A percentile compares a stretch with the other conserved stretches of the same genome.
phyloP scores from a whole-genome alignment of 2,888 invertebrate genomes.

The Scaptomyza flava region DNA sequence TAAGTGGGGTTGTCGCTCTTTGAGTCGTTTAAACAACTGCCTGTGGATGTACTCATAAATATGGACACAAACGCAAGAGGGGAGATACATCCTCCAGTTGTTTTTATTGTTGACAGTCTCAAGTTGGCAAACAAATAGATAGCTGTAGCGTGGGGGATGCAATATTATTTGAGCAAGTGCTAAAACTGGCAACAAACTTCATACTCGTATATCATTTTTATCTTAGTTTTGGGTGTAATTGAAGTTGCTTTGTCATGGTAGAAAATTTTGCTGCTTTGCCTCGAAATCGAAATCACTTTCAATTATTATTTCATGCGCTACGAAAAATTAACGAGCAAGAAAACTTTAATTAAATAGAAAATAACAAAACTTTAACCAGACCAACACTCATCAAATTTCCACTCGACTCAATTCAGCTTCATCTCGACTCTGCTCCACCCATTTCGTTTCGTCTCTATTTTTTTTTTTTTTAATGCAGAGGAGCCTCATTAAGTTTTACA shows the following conservation, averaged over 20 bases:
- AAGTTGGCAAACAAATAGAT: constrained; percentile 2
- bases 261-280: constrained; percentile 11
- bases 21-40: constrained; percentile 42
- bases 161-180: constrained; percentile 15
- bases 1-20: constrained; percentile 24
- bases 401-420: constrained; percentile 25
- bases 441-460: constrained; percentile 27
- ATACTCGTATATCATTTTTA: background rate
- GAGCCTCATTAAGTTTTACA: constrained; percentile 74
- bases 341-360: constrained; percentile 74
- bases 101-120: constrained; percentile 16
- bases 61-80: background rate
- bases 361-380: constrained; percentile 48
- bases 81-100: background rate
- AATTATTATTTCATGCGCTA: constrained; percentile 74
- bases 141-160: background rate
- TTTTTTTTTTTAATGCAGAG: constrained; percentile 50
- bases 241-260: constrained; percentile 18
- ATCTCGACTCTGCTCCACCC: constrained; percentile 26
- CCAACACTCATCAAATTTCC: constrained; percentile 23
- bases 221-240: constrained; percentile 5
- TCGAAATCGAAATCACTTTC: constrained; percentile 56
- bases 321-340: constrained; percentile 68
- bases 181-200: constrained; percentile 15
- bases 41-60: constrained; percentile 11